Conservation (phyloP, 2,888 invertebrate species). For the Drosophila melanosoma region DNA sequence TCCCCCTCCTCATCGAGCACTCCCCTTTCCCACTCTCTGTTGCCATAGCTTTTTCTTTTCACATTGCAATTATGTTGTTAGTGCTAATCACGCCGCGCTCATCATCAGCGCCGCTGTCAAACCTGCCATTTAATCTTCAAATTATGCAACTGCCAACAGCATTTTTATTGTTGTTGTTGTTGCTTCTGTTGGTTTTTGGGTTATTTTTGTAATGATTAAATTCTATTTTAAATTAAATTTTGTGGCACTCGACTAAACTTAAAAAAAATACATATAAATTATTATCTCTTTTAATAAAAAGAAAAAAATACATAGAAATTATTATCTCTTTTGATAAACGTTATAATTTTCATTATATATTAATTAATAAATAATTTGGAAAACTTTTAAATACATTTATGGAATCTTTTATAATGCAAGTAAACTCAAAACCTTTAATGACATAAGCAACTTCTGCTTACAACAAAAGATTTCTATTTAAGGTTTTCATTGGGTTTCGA, state of each 20-base stretch:
- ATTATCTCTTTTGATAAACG: background rate
- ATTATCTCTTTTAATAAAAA: no score
- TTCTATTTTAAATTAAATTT: no score
- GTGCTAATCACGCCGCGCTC: conserved; percentile 63
- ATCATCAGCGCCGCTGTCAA: conserved; percentile 54
- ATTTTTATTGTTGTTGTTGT: conserved; percentile 2
- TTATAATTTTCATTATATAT: no score
- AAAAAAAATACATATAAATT: no score
- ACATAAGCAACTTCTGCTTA: conserved; percentile 14
- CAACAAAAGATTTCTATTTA: conserved; percentile 31
- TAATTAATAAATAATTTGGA: no score
- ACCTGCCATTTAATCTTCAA: conserved; percentile 42
- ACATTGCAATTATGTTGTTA: conserved; percentile 72
- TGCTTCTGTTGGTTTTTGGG: conserved; percentile 9
- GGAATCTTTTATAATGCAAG: conserved; percentile 6
- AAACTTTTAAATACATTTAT: background rate
- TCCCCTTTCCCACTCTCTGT: background rate
- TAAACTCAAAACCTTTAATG: conserved; percentile 17
- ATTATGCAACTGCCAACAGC: conserved; percentile 58
- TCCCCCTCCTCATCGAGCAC: background rate
- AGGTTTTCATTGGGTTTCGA: conserved; percentile 34
- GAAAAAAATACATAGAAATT: background rate
- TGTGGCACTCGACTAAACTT: no score
- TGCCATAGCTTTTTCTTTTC: conserved; percentile 52
- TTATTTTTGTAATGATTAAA: no score